These are phyloP conservation scores for Cantharis lateralis DNA, from an alignment of 2,888 invertebrate genomes.

Conservation along the genomic window DNA sequence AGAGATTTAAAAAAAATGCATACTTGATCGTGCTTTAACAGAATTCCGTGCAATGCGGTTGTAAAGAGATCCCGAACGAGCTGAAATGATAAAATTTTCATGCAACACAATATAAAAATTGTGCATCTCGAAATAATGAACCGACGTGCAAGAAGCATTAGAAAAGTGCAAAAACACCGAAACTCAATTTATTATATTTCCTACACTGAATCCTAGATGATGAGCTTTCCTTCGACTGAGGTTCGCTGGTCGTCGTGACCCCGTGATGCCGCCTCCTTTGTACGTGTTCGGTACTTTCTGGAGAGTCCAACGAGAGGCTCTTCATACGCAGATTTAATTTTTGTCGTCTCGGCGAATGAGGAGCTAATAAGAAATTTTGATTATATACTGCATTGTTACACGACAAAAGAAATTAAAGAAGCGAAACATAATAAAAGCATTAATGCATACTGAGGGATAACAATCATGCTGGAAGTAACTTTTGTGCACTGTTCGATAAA, in stretches of 20 bases:
- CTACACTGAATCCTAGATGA: conserved; percentile 67
- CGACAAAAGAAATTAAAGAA: conserved; percentile 39
- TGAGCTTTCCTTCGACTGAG: conserved; percentile 61
- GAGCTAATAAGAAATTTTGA: conserved; percentile 63
- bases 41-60: conserved; percentile 49
- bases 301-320: conserved; percentile 94
- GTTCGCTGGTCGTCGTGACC: conserved; percentile 51
- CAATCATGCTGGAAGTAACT: conserved; percentile 26
- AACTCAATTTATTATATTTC: conserved; percentile 41
- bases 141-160: background rate
- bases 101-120: background rate
- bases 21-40: conserved; percentile 55
- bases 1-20: conserved; percentile 37
- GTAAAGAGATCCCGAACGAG: conserved; percentile 47
- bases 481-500: conserved; percentile 23
- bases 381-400: conserved; percentile 11
- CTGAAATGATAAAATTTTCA: conserved; percentile 35
- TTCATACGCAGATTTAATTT: conserved; percentile 97
- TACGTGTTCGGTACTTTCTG: conserved; percentile 86
- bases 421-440: conserved; percentile 23
- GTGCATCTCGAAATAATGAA: background rate
- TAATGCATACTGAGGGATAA: conserved; percentile 25
- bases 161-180: conserved; percentile 18
- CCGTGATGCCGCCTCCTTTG: conserved; percentile 70
- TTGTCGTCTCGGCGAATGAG: conserved; percentile 94